Evolutionary conservation across 2,888 invertebrate genomes (phyloP), one percentile per base, ranked within the genome.

Genomic region (Acronicta psi): DNA sequence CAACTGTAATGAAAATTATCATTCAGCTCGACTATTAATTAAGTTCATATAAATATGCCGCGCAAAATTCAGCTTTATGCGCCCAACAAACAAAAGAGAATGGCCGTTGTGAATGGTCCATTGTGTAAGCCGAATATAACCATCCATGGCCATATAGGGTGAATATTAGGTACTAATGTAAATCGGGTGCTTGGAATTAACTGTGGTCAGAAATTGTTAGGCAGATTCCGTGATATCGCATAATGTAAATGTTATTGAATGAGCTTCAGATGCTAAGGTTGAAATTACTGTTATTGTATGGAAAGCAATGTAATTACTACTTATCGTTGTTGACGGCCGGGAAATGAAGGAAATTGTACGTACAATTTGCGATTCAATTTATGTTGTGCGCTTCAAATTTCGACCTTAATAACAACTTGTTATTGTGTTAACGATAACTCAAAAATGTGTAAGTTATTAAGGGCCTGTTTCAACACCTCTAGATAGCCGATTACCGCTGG

Each of bases 161-260:
- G 60, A 51, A 57, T 67, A 63, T 67, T 75, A 52, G 55, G 49
- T 60, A 51, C 41, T 71, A 75, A 75, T 73, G 55, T 63, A 71
- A 59, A 47, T 63, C 20, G 44, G 41, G 52, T 71, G 42, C 57
- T 75, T 51, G 61, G 54, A 64, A 75, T 59, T 67, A 66, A 64
- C 57, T 41, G 38, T 42, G 13, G 25, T 20, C 40, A 18, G 50
- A 53, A 64, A 59, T 67, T 37, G 68, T 65, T 38, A 29, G 53
- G 45, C 51, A 56, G 60, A 63, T 52, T 45, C 29, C 52, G 42
- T 59, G 66, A 65, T 67, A 65, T 40, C 20, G 71, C 71, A 64
- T 70, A 67, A 71, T 57, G 56, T 44, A 29, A 25, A 47, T 40
- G 46, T 37, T 36, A 51, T 57, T 25, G 18, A 17, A 29, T 52